phyloP scores from a whole-genome alignment of 2,888 invertebrate species.

The Spialia ferax region DNA sequence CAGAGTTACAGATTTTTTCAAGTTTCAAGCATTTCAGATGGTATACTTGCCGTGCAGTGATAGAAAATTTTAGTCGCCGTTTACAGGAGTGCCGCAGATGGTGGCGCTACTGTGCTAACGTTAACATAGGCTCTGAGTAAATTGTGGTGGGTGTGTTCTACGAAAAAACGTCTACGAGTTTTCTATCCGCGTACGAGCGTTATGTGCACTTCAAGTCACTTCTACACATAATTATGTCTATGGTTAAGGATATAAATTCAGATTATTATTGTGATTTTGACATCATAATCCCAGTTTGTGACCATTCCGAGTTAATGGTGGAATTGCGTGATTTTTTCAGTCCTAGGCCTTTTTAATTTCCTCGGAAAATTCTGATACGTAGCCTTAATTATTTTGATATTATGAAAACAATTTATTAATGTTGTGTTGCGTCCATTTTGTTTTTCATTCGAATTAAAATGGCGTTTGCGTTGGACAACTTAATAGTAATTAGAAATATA shows the following conservation, averaged over 20 bases:
- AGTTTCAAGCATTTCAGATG: no score
- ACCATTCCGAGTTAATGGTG: conserved; percentile 19
- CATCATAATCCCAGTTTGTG: conserved; percentile 22
- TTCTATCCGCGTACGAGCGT: no score
- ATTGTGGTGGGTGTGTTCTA: no score
- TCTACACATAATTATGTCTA: not conserved
- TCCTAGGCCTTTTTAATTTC: conserved; percentile 21
- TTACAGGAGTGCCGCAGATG: no score
- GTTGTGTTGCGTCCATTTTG: not conserved
- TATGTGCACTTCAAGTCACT: not conserved
- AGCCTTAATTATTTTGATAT: conserved; percentile 23
- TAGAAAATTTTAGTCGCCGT: no score
- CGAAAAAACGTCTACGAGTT: no score
- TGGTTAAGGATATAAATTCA: conserved; percentile 16
- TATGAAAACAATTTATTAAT: conserved; percentile 25
- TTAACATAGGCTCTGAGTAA: no score
- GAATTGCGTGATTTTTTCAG: conserved; percentile 20
- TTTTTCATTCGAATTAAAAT: conserved; percentile 3
- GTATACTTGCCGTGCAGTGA: no score
- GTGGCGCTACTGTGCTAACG: no score
- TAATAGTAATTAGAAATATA: not conserved
- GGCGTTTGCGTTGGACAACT: not conserved
- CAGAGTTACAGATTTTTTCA: no score
- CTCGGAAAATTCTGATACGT: conserved; percentile 24
- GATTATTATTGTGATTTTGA: conserved; percentile 20